These are phyloP conservation scores for Lanistes nyassanus DNA, from an alignment of 1,140 invertebrate genomes.

Conservation along the genomic window DNA sequence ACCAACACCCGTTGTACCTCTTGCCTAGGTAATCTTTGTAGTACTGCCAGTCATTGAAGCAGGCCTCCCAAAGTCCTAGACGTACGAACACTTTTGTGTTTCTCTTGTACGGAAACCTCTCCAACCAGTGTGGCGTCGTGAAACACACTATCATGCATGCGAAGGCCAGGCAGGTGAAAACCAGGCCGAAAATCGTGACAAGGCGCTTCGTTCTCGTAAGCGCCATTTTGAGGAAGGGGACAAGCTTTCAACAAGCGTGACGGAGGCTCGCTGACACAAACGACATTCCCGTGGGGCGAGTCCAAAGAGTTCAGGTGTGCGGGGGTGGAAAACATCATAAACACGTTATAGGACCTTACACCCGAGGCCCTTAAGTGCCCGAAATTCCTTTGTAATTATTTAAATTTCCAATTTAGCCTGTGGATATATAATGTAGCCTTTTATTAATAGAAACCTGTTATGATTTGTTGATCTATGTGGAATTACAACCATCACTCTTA, in stretches of 20 bases:
- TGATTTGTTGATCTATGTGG: too few species aligned
- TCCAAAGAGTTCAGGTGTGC: constrained; percentile 22
- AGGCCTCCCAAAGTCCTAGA: constrained; percentile 92
- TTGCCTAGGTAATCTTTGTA: constrained; percentile 91
- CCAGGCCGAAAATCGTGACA: constrained; percentile 43
- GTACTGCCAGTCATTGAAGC: constrained; percentile 90
- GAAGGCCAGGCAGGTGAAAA: constrained; percentile 51
- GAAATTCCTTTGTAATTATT: too few species aligned
- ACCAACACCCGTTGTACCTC: constrained; percentile 91
- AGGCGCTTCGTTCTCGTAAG: constrained; percentile 38
- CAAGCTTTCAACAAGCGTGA: neutral
- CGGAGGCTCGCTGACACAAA: constrained; percentile 2
- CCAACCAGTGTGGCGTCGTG: constrained; percentile 93
- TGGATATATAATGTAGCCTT: too few species aligned
- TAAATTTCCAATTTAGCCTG: too few species aligned
- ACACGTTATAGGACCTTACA: neutral
- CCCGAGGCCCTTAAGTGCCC: too few species aligned
- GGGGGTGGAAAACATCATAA: neutral
- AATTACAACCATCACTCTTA: too few species aligned
- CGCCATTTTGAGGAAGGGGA: constrained; percentile 35
- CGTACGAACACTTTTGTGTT: constrained; percentile 84
- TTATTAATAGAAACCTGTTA: too few species aligned
- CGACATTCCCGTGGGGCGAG: constrained; percentile 14
- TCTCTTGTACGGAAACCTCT: constrained; percentile 77
- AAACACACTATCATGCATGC: constrained; percentile 81